Base-by-base conservation (phyloP, 2,797 vertebrate genomes). In the Sebastes minor region DNA sequence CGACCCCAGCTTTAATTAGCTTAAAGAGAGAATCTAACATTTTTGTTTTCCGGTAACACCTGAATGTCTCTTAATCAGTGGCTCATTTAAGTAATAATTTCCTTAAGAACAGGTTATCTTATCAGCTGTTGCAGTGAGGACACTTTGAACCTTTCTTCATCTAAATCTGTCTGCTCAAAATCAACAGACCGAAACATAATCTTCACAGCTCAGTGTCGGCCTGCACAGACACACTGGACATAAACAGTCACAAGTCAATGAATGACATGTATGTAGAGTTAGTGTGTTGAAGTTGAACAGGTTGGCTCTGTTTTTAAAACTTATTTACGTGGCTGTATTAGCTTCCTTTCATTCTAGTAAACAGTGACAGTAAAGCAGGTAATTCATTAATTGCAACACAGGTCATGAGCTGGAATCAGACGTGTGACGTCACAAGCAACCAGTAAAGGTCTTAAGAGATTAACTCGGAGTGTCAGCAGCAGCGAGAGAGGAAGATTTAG, bases 71-170 rank as follows among this genome's bases (percentile, higher is more conserved):
- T 30, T 1, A 22, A 59, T 35, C 23, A 14, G 30, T n/a, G 27
- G n/a, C 22, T 84, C 35, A 4, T 59, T 74, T 52, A 55, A 23
- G 32, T 10, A 12, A 22, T 20, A 55, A 0, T 62, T 57, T 62
- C 68, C 68, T 64, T 22, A 8, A 78, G 74, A 63, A 74, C 73
- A 52, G 3, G 52, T 90, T 74, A 89, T 92, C 90, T 91, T 80
- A 91, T 91, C 87, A 70, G 72, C 38, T 1, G 10, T 0, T 30
- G 62, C 33, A 64, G 80, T 6, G 49, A 78, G 78, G 25, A 86
- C 80, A 86, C 79, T 66, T 33, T 90, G 81, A 84, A 84, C 85
- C 80, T 82, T 83, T 38, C 4, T 0, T 67, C 60, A 42, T 65
- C 52, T 78, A 49, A 52, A 84, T 76, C 71, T 79, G 28, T 16